Base-by-base conservation (phyloP, 1,140 invertebrate species). In the Mactra quadrangularis region DNA sequence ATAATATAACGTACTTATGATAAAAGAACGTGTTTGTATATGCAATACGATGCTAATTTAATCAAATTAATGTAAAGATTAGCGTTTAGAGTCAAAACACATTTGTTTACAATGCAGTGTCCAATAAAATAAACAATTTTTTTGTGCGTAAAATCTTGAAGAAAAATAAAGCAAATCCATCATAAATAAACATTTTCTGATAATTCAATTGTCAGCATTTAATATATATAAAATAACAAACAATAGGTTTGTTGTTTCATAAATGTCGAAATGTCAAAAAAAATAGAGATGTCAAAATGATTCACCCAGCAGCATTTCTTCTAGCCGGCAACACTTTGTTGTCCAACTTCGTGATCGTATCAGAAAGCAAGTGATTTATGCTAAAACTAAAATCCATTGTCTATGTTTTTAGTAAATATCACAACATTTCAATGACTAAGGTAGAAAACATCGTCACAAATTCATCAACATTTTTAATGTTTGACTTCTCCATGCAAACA, bases 321-420 rank as follows among this genome's bases (percentile, higher is more conserved):
- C 88, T 86, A 22, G 82, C 82, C 9, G 88, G 86, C 19, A 85
- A 79, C 19, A 90, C 71, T n/a, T 68, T 82, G 25, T 76, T 74
- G 76, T 92, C 90, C 53, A 92, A 60, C 68, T 87, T 88, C 15
- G 85, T 88, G 33, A 92, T 90, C 31, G 84, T 79, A 55, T 88
- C 85, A 52, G 74, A 83, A 47, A 92, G 84, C 7, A 92, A 41
- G 38, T 84, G 35, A 75, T 90, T 92, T 13, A 92, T 79, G 59
- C 88, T 89, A 78, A 90, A 91, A 57, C 86, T 81, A 86, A 92
- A 92, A 60, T 92, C 90, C 91, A 92, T 92, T 17, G 77, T 88
- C 45, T 27, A 33, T 72, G 3, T 53, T 9, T 47, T 17, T 31
- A 38, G 60, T 57, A 75, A 27, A 41, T 60, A 41, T 53, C 55